Conservation (phyloP, 2,888 invertebrate genomes). For the Adelognathus sp. region DNA sequence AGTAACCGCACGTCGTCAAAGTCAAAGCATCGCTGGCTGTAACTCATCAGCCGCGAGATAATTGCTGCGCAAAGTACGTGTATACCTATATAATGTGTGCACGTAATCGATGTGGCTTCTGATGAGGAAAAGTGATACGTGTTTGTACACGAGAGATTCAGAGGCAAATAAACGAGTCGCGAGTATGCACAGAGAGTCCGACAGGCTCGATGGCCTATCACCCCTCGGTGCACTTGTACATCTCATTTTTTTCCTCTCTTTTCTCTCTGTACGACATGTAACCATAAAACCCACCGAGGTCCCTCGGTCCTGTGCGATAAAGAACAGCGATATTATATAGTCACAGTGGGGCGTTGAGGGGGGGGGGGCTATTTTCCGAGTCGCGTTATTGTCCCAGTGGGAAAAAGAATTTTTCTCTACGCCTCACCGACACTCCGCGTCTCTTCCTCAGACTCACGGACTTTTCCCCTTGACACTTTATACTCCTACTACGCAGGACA, state of each 20-base stretch:
- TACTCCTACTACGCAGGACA: slow-evolving; percentile 16
- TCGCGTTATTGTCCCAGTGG: slow-evolving; percentile 57
- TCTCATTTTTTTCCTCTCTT: background rate
- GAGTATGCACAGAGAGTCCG: background rate
- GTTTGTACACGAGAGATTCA: background rate
- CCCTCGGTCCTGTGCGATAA: slow-evolving; percentile 36
- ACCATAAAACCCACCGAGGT: slow-evolving; percentile 40
- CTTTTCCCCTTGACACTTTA: slow-evolving; percentile 53
- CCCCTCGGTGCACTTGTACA: background rate
- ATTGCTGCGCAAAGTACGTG: slow-evolving; percentile 26
- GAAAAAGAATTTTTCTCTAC: slow-evolving; percentile 39
- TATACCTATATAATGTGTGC: slow-evolving; percentile 9
- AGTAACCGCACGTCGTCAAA: slow-evolving; percentile 42
- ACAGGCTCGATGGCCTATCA: background rate
- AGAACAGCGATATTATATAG: slow-evolving; percentile 50
- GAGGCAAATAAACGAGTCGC: background rate
- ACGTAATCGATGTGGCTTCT: slow-evolving; percentile 44
- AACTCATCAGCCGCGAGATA: slow-evolving; percentile 60
- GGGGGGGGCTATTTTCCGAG: slow-evolving; percentile 44
- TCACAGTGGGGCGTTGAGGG: slow-evolving; percentile 7
- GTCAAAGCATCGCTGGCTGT: slow-evolving; percentile 50
- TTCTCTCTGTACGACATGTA: background rate
- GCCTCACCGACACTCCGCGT: slow-evolving; percentile 1
- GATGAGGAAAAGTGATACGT: slow-evolving; percentile 57
- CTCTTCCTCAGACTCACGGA: background rate